These are phyloP conservation scores for Oncorhynchus mykiss DNA, from an alignment of 2,113 vertebrate genomes.

Conservation along the genomic window DNA sequence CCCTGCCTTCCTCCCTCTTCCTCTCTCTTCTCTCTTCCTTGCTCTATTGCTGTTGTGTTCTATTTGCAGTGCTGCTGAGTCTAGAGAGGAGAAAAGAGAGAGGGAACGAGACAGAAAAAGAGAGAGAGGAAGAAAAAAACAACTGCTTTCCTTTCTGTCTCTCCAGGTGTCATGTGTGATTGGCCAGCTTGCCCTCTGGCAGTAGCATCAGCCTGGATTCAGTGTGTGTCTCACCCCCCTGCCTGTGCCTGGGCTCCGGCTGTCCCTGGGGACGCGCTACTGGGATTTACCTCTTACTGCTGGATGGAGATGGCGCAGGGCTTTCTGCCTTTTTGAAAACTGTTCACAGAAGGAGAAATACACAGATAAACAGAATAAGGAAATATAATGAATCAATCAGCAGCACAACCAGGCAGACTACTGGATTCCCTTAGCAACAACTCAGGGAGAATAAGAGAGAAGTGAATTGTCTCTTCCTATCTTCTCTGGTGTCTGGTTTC, in stretches of 20 bases:
- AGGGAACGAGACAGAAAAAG: constrained; percentile 12
- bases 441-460: constrained; percentile 57
- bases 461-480: constrained; percentile 61
- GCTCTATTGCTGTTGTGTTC: constrained; percentile 13
- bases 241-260: constrained; percentile 40
- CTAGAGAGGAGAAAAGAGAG: not conserved
- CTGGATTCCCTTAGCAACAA: constrained; percentile 75
- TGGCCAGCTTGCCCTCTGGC: constrained; percentile 54
- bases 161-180: constrained; percentile 68
- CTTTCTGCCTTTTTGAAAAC: constrained; percentile 56
- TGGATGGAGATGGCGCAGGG: constrained; percentile 64
- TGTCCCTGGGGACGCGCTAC: constrained; percentile 57
- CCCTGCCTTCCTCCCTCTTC: constrained; percentile 10
- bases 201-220: constrained; percentile 58
- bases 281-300: constrained; percentile 71
- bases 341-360: constrained; percentile 58
- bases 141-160: constrained; percentile 53
- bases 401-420: constrained; percentile 66
- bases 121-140: constrained; percentile 40
- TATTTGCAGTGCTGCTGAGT: constrained; percentile 30
- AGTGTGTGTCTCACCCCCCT: constrained; percentile 47
- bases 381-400: constrained; percentile 72
- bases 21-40: constrained; percentile 18
- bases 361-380: constrained; percentile 65
- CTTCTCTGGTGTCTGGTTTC: constrained; percentile 48